Evolutionary conservation across 2,113 vertebrate genomes (phyloP).

Genomic region (Okapia johnstoni): DNA sequence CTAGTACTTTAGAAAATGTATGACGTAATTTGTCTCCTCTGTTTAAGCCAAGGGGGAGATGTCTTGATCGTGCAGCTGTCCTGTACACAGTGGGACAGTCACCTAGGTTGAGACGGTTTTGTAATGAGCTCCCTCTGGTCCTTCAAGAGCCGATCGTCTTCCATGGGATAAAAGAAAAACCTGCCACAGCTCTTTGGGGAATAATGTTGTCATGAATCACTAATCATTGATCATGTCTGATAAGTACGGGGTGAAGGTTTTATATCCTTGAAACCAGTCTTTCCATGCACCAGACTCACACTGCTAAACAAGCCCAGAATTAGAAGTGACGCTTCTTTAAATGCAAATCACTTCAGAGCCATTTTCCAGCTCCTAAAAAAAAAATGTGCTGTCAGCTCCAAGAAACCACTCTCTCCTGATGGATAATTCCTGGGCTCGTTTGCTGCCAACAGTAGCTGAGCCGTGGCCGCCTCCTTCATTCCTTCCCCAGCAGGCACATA

Average conservation of each 20-base stretch:
- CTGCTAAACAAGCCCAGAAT: neutral
- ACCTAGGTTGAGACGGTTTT: neutral
- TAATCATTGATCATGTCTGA: neutral
- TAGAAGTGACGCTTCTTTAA: neutral
- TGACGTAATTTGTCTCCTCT: neutral
- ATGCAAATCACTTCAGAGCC: neutral
- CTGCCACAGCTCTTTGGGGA: neutral
- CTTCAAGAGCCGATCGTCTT: neutral
- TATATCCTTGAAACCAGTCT: neutral
- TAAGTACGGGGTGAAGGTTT: neutral
- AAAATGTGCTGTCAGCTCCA: neutral
- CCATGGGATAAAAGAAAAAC: neutral
- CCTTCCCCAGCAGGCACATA: neutral
- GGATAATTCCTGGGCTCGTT: neutral
- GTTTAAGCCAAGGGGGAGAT: neutral
- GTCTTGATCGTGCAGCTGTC: neutral
- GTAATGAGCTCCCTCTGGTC: neutral
- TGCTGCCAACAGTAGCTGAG: neutral
- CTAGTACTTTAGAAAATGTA: neutral
- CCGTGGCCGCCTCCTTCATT: neutral
- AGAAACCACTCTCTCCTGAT: neutral
- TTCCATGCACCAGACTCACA: rapidly evolving
- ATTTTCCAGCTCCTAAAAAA: neutral
- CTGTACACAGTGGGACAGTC: neutral
- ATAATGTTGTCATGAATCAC: neutral